Conservation (phyloP, 2,888 invertebrate species). For the Phortica okadai region DNA sequence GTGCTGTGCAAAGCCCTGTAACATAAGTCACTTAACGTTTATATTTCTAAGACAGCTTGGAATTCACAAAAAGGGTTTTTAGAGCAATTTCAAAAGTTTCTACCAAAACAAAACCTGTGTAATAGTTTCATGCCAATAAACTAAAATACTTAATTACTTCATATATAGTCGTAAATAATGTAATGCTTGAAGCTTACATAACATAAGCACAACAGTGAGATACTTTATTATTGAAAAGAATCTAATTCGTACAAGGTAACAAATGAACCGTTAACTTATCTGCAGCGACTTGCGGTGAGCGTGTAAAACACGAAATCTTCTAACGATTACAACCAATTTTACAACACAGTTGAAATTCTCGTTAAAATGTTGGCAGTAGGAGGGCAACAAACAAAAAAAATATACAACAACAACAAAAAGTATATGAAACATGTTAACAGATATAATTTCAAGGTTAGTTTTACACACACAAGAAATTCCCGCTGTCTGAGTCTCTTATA, state of each 20-base stretch:
- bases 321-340: conserved; percentile 22
- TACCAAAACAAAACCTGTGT: too few species aligned
- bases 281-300: not conserved
- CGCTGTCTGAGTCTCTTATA: not conserved
- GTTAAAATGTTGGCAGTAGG: not conserved
- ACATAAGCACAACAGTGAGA: not conserved
- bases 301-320: conserved; percentile 14
- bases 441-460: conserved; percentile 48
- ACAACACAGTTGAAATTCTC: conserved; percentile 6
- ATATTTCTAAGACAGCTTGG: too few species aligned
- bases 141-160: too few species aligned
- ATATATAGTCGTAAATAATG: too few species aligned
- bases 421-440: conserved; percentile 16
- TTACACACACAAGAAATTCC: conserved; percentile 40
- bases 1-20: too few species aligned
- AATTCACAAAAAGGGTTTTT: too few species aligned
- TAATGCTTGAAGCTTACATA: not conserved
- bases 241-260: conserved; percentile 12
- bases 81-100: too few species aligned
- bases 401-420: not conserved
- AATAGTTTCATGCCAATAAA: too few species aligned
- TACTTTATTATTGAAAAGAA: not conserved
- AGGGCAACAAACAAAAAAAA: conserved; percentile 8
- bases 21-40: too few species aligned
- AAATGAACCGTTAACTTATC: not conserved